Conservation (phyloP, 2,888 invertebrate genomes). For the Coecobrya sp. region DNA sequence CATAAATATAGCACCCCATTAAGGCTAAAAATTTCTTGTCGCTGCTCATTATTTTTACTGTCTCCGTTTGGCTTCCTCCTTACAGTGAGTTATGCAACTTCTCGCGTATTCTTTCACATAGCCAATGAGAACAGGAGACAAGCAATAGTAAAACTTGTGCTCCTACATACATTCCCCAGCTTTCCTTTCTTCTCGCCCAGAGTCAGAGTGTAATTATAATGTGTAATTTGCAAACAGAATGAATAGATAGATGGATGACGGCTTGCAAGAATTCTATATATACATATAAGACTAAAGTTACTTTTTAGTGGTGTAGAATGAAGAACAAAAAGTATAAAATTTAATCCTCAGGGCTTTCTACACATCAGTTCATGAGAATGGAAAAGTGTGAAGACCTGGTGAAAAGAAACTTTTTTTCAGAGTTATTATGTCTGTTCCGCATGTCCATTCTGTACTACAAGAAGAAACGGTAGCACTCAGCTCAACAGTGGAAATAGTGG, state of each 20-base stretch:
- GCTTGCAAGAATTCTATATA: neutral
- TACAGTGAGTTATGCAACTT: neutral
- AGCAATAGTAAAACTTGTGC: neutral
- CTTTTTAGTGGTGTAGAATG: neutral
- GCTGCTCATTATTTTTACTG: conserved; percentile 58
- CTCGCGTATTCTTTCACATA: conserved; percentile 10
- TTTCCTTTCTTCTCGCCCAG: neutral
- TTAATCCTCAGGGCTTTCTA: neutral
- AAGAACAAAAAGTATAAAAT: conserved; percentile 1
- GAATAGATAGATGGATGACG: neutral
- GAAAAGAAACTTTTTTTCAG: neutral
- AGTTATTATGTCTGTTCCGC: neutral
- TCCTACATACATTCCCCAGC: neutral
- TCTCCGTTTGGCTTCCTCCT: conserved; percentile 1
- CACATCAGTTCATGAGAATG: neutral
- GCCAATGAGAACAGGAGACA: neutral
- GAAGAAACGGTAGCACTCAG: no score
- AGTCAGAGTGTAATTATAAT: conserved; percentile 11
- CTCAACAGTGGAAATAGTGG: neutral
- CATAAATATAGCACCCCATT: neutral
- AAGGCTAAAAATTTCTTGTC: conserved; percentile 58
- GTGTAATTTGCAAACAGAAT: neutral
- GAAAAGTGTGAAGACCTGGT: conserved; percentile 20
- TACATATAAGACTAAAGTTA: neutral
- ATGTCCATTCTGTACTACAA: neutral